phyloP scores from a whole-genome alignment of 2,113 vertebrate genomes.

The Oxygymnocypris stewartii region DNA sequence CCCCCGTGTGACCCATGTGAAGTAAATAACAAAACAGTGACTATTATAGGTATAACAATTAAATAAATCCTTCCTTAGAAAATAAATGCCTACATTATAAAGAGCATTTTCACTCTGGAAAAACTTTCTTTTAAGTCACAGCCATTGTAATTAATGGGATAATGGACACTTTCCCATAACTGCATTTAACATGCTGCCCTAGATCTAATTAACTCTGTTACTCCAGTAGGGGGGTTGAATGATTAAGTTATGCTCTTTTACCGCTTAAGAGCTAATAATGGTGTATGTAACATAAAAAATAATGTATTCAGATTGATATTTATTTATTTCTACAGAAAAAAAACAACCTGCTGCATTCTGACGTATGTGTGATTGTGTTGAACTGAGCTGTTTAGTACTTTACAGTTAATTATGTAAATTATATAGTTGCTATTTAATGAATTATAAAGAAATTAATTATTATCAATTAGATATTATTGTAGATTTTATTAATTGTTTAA shows the following conservation, averaged over 20 bases:
- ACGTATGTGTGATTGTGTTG: neutral
- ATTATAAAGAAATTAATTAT: no score
- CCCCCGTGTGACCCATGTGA: neutral
- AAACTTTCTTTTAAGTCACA: neutral
- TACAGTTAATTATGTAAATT: no score
- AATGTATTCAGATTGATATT: neutral
- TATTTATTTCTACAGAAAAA: neutral
- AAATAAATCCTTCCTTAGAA: neutral
- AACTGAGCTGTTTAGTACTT: no score
- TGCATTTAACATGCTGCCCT: neutral
- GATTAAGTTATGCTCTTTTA: neutral
- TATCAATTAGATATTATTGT: no score
- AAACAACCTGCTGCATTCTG: neutral
- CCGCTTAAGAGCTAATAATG: neutral
- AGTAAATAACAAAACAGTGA: slow-evolving; percentile 24
- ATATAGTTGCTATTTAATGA: no score
- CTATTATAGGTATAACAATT: neutral
- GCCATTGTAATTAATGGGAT: slow-evolving; percentile 6
- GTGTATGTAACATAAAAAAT: neutral
- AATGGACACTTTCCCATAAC: slow-evolving; percentile 11
- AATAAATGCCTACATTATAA: neutral
- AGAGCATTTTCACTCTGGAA: neutral
- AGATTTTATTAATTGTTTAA: no score
- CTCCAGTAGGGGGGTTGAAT: neutral
- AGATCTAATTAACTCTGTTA: slow-evolving; percentile 4